Conservation (phyloP, 2,113 vertebrate species). For the Parotia lawesii region DNA sequence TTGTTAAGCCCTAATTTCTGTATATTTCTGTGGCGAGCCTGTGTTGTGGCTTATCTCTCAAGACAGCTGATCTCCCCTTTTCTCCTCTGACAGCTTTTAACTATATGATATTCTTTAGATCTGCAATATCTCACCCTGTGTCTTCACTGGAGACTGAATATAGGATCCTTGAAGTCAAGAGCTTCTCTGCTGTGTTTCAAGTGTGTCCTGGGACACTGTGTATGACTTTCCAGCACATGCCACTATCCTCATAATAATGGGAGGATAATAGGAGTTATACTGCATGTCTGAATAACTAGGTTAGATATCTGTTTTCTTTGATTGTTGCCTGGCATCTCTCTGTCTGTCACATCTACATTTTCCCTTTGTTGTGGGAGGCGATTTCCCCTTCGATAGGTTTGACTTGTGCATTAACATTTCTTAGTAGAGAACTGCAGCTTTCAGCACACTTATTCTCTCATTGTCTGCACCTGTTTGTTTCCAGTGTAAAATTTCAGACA, state of each 20-base stretch:
- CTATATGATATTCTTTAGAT: conserved; percentile 59
- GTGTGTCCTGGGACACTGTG: conserved; percentile 60
- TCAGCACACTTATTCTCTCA: not conserved
- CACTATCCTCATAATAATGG: conserved; percentile 49
- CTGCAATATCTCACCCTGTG: conserved; percentile 46
- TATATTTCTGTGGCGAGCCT: not conserved
- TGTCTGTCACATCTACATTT: conserved; percentile 40
- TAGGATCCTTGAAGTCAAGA: conserved; percentile 57
- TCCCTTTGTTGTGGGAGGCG: conserved; percentile 38
- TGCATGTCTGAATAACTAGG: conserved; percentile 46
- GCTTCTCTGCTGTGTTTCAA: conserved; percentile 59
- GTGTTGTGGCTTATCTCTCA: conserved; percentile 38
- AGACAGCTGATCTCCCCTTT: conserved; percentile 49
- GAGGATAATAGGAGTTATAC: conserved; percentile 37
- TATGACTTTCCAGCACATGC: conserved; percentile 32
- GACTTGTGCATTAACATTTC: conserved; percentile 25
- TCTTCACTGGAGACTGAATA: conserved; percentile 59
- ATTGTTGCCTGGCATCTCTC: conserved; percentile 34
- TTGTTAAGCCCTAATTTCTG: conserved; percentile 39
- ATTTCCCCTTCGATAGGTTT: conserved; percentile 28
- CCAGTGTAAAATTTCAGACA: conserved; percentile 16
- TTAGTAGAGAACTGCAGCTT: conserved; percentile 12
- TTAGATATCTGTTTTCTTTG: conserved; percentile 48
- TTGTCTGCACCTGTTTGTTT: conserved; percentile 48
- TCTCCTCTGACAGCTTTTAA: conserved; percentile 63